Evolutionary conservation across 1,140 invertebrate genomes (phyloP).

Genomic region (Drosophila arizonae): DNA sequence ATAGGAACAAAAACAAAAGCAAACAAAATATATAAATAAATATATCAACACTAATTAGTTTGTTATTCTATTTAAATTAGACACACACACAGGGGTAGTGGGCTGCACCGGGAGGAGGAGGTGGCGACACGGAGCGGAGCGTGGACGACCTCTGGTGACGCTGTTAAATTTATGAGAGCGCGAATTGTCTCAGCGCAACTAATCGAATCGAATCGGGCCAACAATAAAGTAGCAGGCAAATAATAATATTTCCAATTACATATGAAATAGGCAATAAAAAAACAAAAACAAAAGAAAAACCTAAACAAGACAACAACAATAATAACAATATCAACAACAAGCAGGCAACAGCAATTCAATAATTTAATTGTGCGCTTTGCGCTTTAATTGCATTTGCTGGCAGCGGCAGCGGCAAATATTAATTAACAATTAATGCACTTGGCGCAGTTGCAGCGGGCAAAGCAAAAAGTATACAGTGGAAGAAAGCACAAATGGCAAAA

Average conservation of each 20-base stretch:
- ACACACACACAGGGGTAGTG: constrained; percentile 6
- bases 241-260: constrained; percentile 45
- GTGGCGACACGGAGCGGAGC: neutral
- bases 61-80: constrained; percentile 77
- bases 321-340: constrained; percentile 34
- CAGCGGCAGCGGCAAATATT: constrained; percentile 50
- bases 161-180: constrained; percentile 44
- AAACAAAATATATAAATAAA: constrained; percentile 44
- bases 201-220: constrained; percentile 20
- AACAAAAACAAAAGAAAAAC: constrained; percentile 17
- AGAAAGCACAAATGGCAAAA: constrained; percentile 14
- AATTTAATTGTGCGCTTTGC: constrained; percentile 71
- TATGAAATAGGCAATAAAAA: constrained; percentile 44
- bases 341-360: constrained; percentile 60
- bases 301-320: neutral
- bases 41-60: constrained; percentile 77
- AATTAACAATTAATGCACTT: constrained; percentile 75
- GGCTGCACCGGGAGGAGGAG: no score
- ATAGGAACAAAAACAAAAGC: constrained; percentile 17
- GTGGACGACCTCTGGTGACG: constrained; percentile 25
- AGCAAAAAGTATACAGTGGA: constrained; percentile 29
- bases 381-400: constrained; percentile 65
- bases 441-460: constrained; percentile 30
- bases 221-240: constrained; percentile 18
- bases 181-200: constrained; percentile 36